Base-by-base conservation (phyloP, 2,113 vertebrate genomes). In the Gopherus flavomarginatus region DNA sequence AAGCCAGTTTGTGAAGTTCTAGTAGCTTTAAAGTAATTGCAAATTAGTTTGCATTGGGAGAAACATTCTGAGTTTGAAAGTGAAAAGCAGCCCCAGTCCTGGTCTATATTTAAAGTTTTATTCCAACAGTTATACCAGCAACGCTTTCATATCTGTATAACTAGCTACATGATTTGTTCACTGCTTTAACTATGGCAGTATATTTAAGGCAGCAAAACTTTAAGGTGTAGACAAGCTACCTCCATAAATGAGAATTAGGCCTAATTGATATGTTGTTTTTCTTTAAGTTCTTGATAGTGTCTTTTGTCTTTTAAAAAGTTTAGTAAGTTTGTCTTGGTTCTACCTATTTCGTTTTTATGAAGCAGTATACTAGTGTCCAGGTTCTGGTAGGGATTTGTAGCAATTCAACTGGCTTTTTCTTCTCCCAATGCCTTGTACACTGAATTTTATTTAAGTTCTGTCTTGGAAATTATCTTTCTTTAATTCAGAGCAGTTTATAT, bases 251-350 rank as follows among this genome's bases (percentile, higher is more conserved):
- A 77, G 72, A 77, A 44, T 77, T 24, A 26, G 42, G 21, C 72
- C 72, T 77, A 44, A 24, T 2, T 44, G 38, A 24, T 75, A 11
- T 11, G 11, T 90, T 11, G 11, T 90, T 93, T 94, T 94, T 85
- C 94, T 78, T 75, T 49, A 65, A 81, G 81, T 42, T 86, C 47
- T 85, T 79, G 90, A 77, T 93, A 94, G 38, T 83, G 57, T 87
- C 95, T 44, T 84, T 47, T 83, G 79, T 79, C 85, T 62, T 59
- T 62, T 59, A 29, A 84, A 79, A 93, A 91, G 86, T 11, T 72
- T 29, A 59, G 57, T 35, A 93, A 24, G 29, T 50, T 72, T 75
- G 0, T 57, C 21, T 56, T 65, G 29, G 26, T 87, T 75, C n/a
- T 86, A 24, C 42, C 57, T 52, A 3, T 0, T 0, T 1, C 84